These are phyloP conservation scores for Marcusenius ussheri DNA, from an alignment of 2,113 vertebrate genomes.

Conservation along the genomic window DNA sequence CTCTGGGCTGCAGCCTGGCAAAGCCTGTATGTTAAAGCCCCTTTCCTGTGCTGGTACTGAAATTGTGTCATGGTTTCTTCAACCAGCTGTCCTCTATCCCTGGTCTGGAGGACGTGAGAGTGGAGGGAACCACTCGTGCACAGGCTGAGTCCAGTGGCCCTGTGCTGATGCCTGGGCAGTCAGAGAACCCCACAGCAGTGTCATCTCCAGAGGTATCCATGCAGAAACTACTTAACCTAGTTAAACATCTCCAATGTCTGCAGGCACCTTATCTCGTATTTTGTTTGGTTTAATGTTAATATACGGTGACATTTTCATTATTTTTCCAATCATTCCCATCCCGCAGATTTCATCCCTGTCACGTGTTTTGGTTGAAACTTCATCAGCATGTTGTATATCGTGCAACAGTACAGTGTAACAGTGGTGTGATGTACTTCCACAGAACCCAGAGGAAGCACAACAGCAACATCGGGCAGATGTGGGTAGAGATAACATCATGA, in stretches of 20 bases:
- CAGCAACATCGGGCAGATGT: slow-evolving; percentile 39
- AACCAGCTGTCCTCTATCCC: slow-evolving; percentile 88
- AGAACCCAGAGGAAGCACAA: slow-evolving; percentile 28
- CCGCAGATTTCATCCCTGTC: not conserved
- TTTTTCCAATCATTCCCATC: not conserved
- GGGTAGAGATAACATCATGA: slow-evolving; percentile 65
- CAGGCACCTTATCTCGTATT: not conserved
- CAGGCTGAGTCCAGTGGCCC: slow-evolving; percentile 61
- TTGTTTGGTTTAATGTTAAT: not conserved
- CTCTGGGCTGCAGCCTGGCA: not conserved
- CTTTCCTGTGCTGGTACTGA: not conserved
- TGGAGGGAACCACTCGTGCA: slow-evolving; percentile 60
- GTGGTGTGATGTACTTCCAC: slow-evolving; percentile 20
- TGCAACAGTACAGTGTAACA: no score
- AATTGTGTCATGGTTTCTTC: not conserved
- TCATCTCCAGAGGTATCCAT: slow-evolving; percentile 45
- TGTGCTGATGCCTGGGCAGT: slow-evolving; percentile 28
- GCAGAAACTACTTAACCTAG: not conserved
- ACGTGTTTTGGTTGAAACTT: not conserved
- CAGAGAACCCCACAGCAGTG: slow-evolving; percentile 20
- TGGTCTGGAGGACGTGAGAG: slow-evolving; percentile 83
- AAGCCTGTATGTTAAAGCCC: not conserved
- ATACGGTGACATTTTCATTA: not conserved
- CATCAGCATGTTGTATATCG: not conserved
- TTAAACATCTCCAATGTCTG: not conserved